Evolutionary conservation across 1,140 invertebrate species (phyloP).

Genomic region (Copidosoma floridanum): DNA sequence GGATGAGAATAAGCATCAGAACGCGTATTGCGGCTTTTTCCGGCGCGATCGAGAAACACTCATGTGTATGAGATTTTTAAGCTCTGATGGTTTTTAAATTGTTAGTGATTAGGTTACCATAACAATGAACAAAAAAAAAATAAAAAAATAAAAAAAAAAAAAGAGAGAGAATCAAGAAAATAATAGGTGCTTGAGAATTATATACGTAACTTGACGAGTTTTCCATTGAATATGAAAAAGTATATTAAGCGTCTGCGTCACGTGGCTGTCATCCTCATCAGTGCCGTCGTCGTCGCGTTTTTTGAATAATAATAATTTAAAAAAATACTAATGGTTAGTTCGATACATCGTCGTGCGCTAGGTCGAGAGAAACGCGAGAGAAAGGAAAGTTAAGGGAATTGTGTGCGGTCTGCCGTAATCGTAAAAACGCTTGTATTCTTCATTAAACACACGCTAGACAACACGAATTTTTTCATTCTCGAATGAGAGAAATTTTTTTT

Average conservation of each 20-base stretch:
- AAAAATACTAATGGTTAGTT: no score
- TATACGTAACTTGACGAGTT: no score
- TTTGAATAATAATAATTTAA: no score
- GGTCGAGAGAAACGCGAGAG: background rate
- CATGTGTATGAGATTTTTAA: conserved; percentile 3
- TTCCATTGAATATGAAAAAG: no score
- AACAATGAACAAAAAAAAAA: conserved; percentile 6
- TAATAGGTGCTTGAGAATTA: background rate
- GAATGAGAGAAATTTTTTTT: background rate
- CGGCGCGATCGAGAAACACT: background rate
- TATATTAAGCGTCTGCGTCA: no score
- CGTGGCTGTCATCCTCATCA: no score
- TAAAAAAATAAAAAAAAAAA: conserved; percentile 22
- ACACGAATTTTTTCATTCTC: conserved; percentile 6
- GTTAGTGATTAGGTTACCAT: conserved; percentile 33
- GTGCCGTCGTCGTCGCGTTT: no score
- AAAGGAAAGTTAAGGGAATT: conserved; percentile 21
- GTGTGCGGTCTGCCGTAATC: conserved; percentile 19
- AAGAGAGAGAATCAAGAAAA: conserved; percentile 16
- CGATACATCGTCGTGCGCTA: background rate
- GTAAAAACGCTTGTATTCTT: conserved; percentile 12
- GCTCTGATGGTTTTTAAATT: conserved; percentile 27
- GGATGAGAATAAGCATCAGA: background rate
- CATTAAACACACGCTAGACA: conserved; percentile 10
- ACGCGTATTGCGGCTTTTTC: background rate